Percentiles rank a stretch among this genome's conserved stretches.
Conservation (phyloP, 1,140 invertebrate genomes). For the Idris sp. region DNA sequence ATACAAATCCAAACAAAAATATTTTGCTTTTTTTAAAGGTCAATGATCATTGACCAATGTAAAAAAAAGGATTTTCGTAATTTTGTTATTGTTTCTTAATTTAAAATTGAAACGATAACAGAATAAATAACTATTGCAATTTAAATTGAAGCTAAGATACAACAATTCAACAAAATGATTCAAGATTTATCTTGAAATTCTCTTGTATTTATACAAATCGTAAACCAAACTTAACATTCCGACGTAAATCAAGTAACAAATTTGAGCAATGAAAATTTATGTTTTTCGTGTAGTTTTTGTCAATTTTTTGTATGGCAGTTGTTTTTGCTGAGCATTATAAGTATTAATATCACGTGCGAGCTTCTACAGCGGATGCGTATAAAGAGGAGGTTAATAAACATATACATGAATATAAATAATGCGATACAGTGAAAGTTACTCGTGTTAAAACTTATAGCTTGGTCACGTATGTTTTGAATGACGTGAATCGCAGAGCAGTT, state of each 20-base stretch:
- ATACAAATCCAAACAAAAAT: too few species aligned
- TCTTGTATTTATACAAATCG: too few species aligned
- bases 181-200: too few species aligned
- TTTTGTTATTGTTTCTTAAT: too few species aligned
- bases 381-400: conserved; percentile 31
- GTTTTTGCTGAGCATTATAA: conserved; percentile 14
- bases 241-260: not conserved
- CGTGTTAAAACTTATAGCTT: conserved; percentile 31
- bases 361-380: conserved; percentile 27
- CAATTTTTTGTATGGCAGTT: conserved; percentile 11
- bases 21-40: too few species aligned
- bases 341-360: conserved; percentile 34
- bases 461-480: conserved; percentile 56
- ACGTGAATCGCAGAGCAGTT: conserved; percentile 49
- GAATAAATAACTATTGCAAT: too few species aligned
- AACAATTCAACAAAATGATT: too few species aligned
- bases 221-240: conserved; percentile 15
- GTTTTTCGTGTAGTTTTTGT: conserved; percentile 11
- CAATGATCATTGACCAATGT: too few species aligned
- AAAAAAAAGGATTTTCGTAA: too few species aligned
- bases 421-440: conserved; percentile 37
- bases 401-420: conserved; percentile 54
- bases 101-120: too few species aligned
- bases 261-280: conserved; percentile 10
- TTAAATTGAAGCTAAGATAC: too few species aligned